Evolutionary conservation across 2,113 vertebrate genomes (phyloP), one percentile per base, ranked within the genome.

Genomic region (Edolisoma coerulescens): DNA sequence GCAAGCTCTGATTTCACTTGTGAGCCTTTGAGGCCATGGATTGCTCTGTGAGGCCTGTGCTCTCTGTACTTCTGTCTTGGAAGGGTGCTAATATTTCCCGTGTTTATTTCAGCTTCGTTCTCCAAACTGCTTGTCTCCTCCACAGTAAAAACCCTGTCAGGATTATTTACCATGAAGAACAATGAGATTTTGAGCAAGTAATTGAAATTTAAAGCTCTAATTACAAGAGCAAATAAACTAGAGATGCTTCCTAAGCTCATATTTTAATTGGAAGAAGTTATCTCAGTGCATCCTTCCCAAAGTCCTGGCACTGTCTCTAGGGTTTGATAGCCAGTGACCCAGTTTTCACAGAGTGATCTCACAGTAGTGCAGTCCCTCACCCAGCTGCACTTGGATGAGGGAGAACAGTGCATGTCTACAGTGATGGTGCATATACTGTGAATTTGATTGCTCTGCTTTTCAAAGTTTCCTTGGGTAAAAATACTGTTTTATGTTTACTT

Each of bases 151-250:
- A 33, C 6, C 10, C 42, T 60, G 27, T 59, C 37, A 69, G 39
- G 49, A 59, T 86, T 22, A 53, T 69, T 77, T 84, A 49, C 73
- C 22, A 5, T 27, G 30, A 92, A 81, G 45, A 75, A 41, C 3
- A 17, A 30, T 69, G 45, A 89, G 50, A 90, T 85, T 92, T 90
- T 92, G 68, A 88, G 59, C 53, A 37, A 69, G 49, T 76, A 92
- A 90, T 64, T 88, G 67, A 92, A 82, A 74, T 86, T 45, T 90
- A 80, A 96, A 92, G 16, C 86, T 90, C 79, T 33, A 57, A n/a
- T 94, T 94, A 77, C 53, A 77, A 87, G 13, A 91, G 16, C 21
- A 50, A 87, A 81, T 91, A 78, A 93, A 67, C 33, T 50, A 47
- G n/a, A 95, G 52, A 60, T 87, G 39, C 33, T 91, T 84, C 56